These are phyloP conservation scores for Gymnopithys bicolor DNA, from an alignment of 2,797 vertebrate species.

Conservation along the genomic window DNA sequence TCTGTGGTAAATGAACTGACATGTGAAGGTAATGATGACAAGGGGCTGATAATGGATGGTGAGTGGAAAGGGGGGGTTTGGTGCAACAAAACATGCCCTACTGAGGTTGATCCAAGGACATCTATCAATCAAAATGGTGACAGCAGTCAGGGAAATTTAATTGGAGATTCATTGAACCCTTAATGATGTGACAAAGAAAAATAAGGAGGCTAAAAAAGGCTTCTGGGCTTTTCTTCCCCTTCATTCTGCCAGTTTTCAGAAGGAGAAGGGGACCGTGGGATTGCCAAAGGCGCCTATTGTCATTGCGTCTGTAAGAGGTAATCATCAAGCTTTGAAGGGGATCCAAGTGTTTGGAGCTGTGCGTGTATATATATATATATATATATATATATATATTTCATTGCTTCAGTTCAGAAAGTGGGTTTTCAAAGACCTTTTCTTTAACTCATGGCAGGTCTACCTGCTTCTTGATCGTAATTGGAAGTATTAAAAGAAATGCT, in stretches of 20 bases:
- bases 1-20: constrained; percentile 75
- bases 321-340: constrained; percentile 50
- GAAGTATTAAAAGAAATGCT: not conserved
- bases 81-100: constrained; percentile 70
- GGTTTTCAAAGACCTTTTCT: constrained; percentile 16
- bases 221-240: constrained; percentile 70
- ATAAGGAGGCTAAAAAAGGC: constrained; percentile 74
- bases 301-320: constrained; percentile 45
- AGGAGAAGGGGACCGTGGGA: constrained; percentile 56
- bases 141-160: constrained; percentile 81
- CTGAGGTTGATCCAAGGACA: constrained; percentile 84
- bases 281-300: constrained; percentile 61
- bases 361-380: not conserved
- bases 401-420: not conserved
- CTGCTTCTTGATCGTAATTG: not conserved
- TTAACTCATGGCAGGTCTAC: not conserved
- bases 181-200: constrained; percentile 85
- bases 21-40: constrained; percentile 72
- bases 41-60: constrained; percentile 74
- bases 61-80: constrained; percentile 34
- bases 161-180: constrained; percentile 84
- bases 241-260: constrained; percentile 57
- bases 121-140: constrained; percentile 81
- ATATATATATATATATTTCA: not conserved
- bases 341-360: not conserved